These are phyloP conservation scores for Acanthurus tractus DNA, from an alignment of 2,797 vertebrate species.

Conservation along the genomic window DNA sequence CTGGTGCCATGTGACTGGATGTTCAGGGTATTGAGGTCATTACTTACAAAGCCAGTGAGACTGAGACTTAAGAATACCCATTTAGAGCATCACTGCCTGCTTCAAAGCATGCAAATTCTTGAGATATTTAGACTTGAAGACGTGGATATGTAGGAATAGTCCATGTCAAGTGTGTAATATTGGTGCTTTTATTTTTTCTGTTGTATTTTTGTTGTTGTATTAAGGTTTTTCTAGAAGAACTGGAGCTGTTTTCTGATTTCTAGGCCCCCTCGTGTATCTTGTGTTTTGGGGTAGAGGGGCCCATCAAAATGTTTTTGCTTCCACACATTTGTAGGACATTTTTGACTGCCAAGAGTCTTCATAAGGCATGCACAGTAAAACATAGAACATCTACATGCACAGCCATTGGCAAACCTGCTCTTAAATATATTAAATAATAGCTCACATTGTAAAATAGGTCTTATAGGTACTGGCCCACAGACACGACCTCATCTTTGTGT, in stretches of 20 bases:
- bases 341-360: not conserved
- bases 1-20: slow-evolving; percentile 63
- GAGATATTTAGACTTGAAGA: not conserved
- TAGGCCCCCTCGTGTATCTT: not conserved
- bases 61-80: slow-evolving; percentile 22
- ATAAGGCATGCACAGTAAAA: not conserved
- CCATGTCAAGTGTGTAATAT: not conserved
- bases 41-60: slow-evolving; percentile 30
- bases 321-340: not conserved
- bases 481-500: slow-evolving; percentile 10
- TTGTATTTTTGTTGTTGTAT: not conserved
- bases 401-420: not conserved
- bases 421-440: not conserved
- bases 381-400: not conserved
- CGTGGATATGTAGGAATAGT: slow-evolving; percentile 1
- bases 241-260: not conserved
- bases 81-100: slow-evolving; percentile 12
- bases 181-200: not conserved
- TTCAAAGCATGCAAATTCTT: not conserved
- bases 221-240: not conserved
- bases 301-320: not conserved
- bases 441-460: not conserved
- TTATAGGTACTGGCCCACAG: not conserved
- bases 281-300: not conserved
- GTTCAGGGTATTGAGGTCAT: slow-evolving; percentile 53